phyloP scores from a whole-genome alignment of 2,888 invertebrate species.

The Sesia bembeciformis region DNA sequence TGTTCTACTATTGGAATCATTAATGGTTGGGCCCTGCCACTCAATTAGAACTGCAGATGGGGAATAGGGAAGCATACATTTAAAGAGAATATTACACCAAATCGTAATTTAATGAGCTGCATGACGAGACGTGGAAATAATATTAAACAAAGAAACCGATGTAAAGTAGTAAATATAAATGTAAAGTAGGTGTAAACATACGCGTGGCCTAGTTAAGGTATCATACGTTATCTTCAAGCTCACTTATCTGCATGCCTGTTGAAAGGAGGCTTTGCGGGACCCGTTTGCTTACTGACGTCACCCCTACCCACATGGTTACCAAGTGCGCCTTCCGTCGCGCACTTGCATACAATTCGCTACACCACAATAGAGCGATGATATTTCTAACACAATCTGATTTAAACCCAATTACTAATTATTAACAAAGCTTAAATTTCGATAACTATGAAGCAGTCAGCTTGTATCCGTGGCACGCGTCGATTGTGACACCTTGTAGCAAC shows the following conservation, averaged over 20 bases:
- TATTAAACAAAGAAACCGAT: no score
- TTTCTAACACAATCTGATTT: background rate
- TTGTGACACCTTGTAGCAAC: slow-evolving; percentile 40
- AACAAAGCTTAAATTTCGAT: background rate
- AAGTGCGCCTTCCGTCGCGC: slow-evolving; percentile 9
- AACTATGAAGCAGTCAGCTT: background rate
- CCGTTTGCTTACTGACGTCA: slow-evolving; percentile 35
- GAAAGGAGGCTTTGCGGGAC: slow-evolving; percentile 1
- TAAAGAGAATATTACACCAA: no score
- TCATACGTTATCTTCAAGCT: background rate
- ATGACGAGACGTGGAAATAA: no score
- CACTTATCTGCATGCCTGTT: background rate
- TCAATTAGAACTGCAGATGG: no score
- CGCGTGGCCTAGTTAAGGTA: background rate
- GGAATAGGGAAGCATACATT: no score
- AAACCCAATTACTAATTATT: background rate
- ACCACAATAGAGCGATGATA: background rate
- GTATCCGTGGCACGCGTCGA: slow-evolving; percentile 45
- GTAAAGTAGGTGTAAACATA: no score
- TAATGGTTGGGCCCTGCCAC: no score
- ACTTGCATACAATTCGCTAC: slow-evolving; percentile 22
- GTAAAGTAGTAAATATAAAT: no score
- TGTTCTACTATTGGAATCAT: no score
- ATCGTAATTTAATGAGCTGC: no score
- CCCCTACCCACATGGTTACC: slow-evolving; percentile 38